phyloP scores from a whole-genome alignment of 2,797 vertebrate genomes.

The Toxotes lorentzi region DNA sequence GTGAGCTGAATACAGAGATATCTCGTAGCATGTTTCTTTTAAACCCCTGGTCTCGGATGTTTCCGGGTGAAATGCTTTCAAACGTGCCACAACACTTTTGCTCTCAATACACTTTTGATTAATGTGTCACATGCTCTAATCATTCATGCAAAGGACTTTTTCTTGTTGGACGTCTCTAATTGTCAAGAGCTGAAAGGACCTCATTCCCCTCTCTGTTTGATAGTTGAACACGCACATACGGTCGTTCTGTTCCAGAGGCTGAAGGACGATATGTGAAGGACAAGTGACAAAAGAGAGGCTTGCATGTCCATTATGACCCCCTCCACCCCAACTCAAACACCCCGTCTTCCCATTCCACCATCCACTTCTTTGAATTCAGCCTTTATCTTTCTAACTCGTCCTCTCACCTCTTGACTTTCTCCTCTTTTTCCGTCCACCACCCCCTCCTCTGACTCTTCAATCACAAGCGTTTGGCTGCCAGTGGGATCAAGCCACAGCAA shows the following conservation, averaged over 20 bases:
- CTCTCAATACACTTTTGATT: conserved; percentile 38
- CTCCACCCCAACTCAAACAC: conserved; percentile 21
- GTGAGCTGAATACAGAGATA: conserved; percentile 56
- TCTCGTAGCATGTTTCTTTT: conserved; percentile 53
- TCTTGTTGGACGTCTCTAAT: conserved; percentile 43
- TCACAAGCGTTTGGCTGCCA: conserved; percentile 74
- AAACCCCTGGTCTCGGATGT: conserved; percentile 36
- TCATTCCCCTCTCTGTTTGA: conserved; percentile 27
- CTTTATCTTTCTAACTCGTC: conserved; percentile 43
- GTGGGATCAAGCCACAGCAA: conserved; percentile 79
- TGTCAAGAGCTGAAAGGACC: conserved; percentile 36
- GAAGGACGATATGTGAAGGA: conserved; percentile 72
- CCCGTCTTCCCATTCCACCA: neutral
- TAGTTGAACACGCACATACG: conserved; percentile 11
- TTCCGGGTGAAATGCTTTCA: conserved; percentile 42
- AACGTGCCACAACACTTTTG: conserved; percentile 10
- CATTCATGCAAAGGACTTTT: conserved; percentile 51
- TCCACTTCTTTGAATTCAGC: conserved; percentile 12
- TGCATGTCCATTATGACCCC: conserved; percentile 38
- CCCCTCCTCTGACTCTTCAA: conserved; percentile 57
- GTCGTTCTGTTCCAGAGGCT: conserved; percentile 29
- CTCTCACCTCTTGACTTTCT: conserved; percentile 56
- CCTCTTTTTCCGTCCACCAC: conserved; percentile 23
- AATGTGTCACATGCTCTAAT: conserved; percentile 46
- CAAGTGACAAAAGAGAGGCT: conserved; percentile 58